Evolutionary conservation across 2,113 vertebrate genomes (phyloP).

Genomic region (Prunella himalayana): DNA sequence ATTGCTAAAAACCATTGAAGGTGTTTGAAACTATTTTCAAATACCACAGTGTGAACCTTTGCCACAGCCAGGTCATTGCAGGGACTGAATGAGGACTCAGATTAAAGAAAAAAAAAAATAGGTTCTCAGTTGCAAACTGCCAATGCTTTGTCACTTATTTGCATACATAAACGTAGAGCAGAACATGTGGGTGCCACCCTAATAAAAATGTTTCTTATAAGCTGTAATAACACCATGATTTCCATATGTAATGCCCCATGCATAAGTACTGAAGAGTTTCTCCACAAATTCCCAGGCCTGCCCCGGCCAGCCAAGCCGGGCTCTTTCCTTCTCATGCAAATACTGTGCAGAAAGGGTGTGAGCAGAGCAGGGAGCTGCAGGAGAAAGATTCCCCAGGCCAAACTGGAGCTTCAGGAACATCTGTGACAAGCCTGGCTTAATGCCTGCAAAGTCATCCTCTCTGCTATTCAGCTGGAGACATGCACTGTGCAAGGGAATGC

Average conservation of each 20-base stretch:
- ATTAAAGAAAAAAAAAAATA: not conserved
- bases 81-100: not conserved
- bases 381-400: not conserved
- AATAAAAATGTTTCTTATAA: slow-evolving; percentile 20
- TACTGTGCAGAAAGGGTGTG: not conserved
- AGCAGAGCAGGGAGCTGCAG: not conserved
- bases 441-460: not conserved
- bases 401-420: not conserved
- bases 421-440: not conserved
- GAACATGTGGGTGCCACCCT: slow-evolving; percentile 22
- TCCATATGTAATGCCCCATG: slow-evolving; percentile 48
- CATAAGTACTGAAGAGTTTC: not conserved
- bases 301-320: not conserved
- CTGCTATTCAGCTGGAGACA: not conserved
- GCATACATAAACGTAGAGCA: slow-evolving; percentile 17
- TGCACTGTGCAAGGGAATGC: fast-evolving
- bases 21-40: slow-evolving; percentile 44
- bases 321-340: slow-evolving; percentile 16
- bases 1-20: not conserved
- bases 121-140: not conserved
- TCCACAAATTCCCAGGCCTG: slow-evolving; percentile 34
- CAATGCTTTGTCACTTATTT: slow-evolving; percentile 37
- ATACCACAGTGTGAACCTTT: slow-evolving; percentile 16
- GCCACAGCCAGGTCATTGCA: not conserved
- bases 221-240: slow-evolving; percentile 18